Conservation (phyloP, 2,888 invertebrate species). For the Acronicta alni region DNA sequence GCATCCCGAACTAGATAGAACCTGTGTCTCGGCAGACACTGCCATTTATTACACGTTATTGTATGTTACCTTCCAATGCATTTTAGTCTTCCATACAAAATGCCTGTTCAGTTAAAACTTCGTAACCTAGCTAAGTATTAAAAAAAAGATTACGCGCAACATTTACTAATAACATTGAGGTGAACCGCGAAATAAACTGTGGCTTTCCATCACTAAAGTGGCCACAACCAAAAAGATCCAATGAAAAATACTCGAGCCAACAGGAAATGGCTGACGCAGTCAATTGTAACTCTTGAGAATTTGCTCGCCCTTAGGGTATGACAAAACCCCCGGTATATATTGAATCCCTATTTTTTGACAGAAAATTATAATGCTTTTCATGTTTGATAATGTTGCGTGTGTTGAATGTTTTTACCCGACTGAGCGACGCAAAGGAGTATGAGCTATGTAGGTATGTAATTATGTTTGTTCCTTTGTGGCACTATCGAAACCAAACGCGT, state of each 20-base stretch:
- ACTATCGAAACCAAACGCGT: no score
- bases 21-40: no score
- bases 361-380: constrained; percentile 45
- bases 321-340: constrained; percentile 61
- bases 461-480: no score
- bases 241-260: constrained; percentile 53
- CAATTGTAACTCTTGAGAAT: constrained; percentile 62
- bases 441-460: no score
- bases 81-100: constrained; percentile 19
- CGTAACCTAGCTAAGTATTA: constrained; percentile 24
- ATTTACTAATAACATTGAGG: constrained; percentile 45
- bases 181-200: constrained; percentile 50
- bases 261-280: constrained; percentile 51
- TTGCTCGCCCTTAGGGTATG: constrained; percentile 48
- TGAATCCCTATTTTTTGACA: constrained; percentile 53
- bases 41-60: constrained; percentile 30
- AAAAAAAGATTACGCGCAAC: constrained; percentile 29
- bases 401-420: constrained; percentile 51
- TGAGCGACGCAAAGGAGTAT: no score
- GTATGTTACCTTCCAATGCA: constrained; percentile 15
- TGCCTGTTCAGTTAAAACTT: constrained; percentile 13
- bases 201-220: constrained; percentile 55
- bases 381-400: constrained; percentile 26
- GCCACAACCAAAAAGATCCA: constrained; percentile 52
- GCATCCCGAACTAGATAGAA: no score